Percentiles rank a stretch among this genome's conserved stretches.
Conservation (phyloP, 2,113 vertebrate species). For the Oryctolagus cuniculus region DNA sequence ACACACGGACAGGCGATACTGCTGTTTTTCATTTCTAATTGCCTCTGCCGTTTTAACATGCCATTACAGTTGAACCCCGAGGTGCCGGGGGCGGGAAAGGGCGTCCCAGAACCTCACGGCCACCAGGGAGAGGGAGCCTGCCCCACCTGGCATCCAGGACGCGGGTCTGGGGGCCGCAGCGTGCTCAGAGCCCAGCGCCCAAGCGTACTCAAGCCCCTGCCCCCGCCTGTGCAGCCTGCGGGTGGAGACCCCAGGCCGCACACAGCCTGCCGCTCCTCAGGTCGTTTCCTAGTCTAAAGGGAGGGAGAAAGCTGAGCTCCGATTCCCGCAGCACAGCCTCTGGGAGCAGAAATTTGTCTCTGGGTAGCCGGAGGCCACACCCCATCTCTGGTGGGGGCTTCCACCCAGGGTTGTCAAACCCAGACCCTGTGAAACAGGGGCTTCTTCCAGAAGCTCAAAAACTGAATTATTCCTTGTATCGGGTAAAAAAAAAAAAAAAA, state of each 20-base stretch:
- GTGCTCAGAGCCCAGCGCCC: too few species aligned
- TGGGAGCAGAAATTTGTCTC: background rate
- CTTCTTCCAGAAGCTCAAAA: background rate
- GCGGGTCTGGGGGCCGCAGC: too few species aligned
- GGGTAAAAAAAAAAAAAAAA: background rate
- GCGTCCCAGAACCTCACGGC: background rate
- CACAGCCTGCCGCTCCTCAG: background rate
- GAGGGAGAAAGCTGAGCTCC: background rate
- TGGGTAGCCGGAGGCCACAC: background rate
- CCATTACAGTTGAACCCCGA: background rate
- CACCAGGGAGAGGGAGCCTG: too few species aligned
- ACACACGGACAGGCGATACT: background rate
- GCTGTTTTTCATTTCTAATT: conserved; percentile 3
- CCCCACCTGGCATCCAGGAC: too few species aligned
- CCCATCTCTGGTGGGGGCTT: background rate
- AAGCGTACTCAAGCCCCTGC: fast-evolving
- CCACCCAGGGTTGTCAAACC: background rate
- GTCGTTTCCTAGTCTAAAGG: background rate
- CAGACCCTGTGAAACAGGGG: background rate
- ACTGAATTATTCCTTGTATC: background rate
- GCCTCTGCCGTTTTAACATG: background rate
- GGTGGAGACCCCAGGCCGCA: background rate
- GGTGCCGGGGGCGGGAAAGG: background rate
- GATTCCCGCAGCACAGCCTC: background rate
- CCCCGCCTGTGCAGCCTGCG: background rate